A percentile compares a stretch with the other conserved stretches of the same genome.
Evolutionary conservation across 1,140 invertebrate genomes (phyloP).

Genomic region (Leptestheria dahalacensis): DNA sequence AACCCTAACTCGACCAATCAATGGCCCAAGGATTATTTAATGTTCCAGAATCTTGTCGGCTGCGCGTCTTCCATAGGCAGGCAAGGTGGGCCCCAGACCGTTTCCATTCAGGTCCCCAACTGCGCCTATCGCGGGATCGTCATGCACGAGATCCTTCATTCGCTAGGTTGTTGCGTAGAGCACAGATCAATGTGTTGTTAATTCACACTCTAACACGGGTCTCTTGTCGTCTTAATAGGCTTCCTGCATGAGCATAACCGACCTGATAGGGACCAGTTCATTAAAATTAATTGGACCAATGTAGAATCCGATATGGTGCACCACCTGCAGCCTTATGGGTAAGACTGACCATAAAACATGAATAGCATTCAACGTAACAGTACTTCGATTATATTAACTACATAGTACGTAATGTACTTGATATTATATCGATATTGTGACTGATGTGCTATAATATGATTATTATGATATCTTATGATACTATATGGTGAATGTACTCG

Average conservation of each 20-base stretch:
- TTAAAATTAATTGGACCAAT: slow-evolving; percentile 3
- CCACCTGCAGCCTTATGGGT: slow-evolving; percentile 12
- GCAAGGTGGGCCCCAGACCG: slow-evolving; percentile 8
- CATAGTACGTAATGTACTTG: too few species aligned
- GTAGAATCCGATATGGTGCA: background rate
- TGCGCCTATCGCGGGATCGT: slow-evolving; percentile 9
- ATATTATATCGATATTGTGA: too few species aligned
- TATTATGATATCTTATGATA: too few species aligned
- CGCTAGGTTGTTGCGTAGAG: too few species aligned
- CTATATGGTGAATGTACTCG: too few species aligned
- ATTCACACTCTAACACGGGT: background rate
- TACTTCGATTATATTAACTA: too few species aligned
- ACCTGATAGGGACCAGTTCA: slow-evolving; percentile 9
- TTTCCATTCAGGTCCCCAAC: slow-evolving; percentile 1
- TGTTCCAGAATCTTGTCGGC: slow-evolving; percentile 5
- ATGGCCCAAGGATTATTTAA: slow-evolving; percentile 5
- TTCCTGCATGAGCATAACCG: slow-evolving; percentile 15
- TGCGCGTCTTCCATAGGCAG: slow-evolving; percentile 9
- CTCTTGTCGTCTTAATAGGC: background rate
- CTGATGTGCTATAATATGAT: too few species aligned
- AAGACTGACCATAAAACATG: background rate
- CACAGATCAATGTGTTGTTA: too few species aligned
- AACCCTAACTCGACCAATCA: background rate
- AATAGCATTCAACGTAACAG: too few species aligned
- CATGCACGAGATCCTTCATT: slow-evolving; percentile 11